Evolutionary conservation across 2,797 vertebrate genomes (phyloP).

Genomic region (Vultur gryphus): DNA sequence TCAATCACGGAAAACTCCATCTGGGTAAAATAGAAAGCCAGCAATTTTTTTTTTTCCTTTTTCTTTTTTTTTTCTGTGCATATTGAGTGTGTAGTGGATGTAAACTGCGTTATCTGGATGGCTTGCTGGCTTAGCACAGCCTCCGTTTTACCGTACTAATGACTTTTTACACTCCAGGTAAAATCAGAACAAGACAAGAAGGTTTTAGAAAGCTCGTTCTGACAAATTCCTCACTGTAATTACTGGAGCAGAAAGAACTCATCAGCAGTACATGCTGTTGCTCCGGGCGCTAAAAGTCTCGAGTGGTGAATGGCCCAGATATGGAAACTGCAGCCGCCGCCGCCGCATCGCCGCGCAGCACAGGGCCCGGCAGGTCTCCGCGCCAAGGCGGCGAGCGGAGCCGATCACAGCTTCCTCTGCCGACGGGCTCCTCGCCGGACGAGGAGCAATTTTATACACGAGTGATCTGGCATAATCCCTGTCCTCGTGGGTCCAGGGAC

Average conservation of each 20-base stretch:
- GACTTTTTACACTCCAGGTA: constrained; percentile 68
- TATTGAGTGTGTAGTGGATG: not conserved
- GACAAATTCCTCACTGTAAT: constrained; percentile 63
- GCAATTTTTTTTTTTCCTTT: not conserved
- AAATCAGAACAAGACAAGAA: constrained; percentile 53
- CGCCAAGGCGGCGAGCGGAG: not conserved
- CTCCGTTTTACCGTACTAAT: constrained; percentile 28
- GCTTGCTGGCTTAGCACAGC: not conserved
- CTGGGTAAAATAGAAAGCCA: not conserved
- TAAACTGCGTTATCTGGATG: not conserved
- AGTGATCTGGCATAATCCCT: not conserved
- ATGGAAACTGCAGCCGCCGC: not conserved
- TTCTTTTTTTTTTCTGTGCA: not conserved
- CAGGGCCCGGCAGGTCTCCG: not conserved
- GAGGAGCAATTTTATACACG: constrained; percentile 50
- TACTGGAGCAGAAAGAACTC: constrained; percentile 69
- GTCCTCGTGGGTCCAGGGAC: not conserved
- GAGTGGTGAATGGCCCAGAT: constrained; percentile 62
- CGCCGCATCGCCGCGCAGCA: not conserved
- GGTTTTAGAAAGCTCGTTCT: constrained; percentile 52
- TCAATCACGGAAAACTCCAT: not conserved
- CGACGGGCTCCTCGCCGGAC: not conserved
- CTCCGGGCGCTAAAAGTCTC: constrained; percentile 50
- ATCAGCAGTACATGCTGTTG: constrained; percentile 49
- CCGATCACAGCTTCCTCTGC: not conserved